Evolutionary conservation across 2,888 invertebrate species (phyloP), one percentile per base, ranked within the genome.

Genomic region (Drosophila mettleri): DNA sequence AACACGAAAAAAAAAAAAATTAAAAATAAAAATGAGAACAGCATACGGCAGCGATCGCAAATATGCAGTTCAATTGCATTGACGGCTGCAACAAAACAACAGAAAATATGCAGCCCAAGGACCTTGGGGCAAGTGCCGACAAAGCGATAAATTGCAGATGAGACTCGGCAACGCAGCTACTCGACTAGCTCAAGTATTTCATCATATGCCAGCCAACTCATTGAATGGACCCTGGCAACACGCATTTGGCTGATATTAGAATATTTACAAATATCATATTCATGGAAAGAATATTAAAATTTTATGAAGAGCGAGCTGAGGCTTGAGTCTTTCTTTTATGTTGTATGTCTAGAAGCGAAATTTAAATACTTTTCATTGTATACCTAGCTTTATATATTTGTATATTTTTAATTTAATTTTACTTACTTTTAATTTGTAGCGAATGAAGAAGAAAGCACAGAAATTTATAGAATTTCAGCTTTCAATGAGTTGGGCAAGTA

Each of bases 11-110:
- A n/a, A n/a, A n/a, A n/a, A n/a, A n/a, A n/a, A n/a, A n/a, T n/a
- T n/a, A n/a, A n/a, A n/a, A n/a, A n/a, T n/a, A n/a, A 22, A 55
- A 64, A 65, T 53, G 49, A 58, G 65, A 69, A 55, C 58, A 57
- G 49, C 51, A 49, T 41, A 63, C 63, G 48, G 33, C 60, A 46
- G 43, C 66, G 69, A 46, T 60, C 69, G 39, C 48, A 80, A 86
- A 59, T 83, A 86, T 80, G 87, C 89, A 89, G 88, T 80, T 89
- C 90, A 82, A 88, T 89, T 83, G 83, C 86, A 80, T 61, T 64
- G 71, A 66, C 73, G 73, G 74, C 72, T 81, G 81, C 72, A 72
- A n/a, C 8, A 39, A 20, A 43, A n/a, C 22, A 5, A 24, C n/a
- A 43, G n/a, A 70, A 49, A 74, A 75, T 80, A 89, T 90, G 78